Evolutionary conservation across 35 echinoderm and acorn worm species (phyloP), one percentile per base, ranked within the genome.

Genomic region (Acanthaster planci): DNA sequence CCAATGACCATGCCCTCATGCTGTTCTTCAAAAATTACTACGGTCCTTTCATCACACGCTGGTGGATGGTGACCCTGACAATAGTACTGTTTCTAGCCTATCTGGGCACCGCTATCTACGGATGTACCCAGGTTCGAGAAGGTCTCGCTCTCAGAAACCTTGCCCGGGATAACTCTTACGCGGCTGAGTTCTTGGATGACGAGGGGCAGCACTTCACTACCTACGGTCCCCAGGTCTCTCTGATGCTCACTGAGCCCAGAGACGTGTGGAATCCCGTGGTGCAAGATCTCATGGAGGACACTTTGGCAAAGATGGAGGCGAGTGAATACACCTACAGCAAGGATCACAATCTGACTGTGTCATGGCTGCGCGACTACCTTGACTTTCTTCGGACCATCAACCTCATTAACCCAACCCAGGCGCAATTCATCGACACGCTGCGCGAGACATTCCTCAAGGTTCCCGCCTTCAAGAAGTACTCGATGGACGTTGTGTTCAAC

Each of bases 21-120:
- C 38, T 34, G n/a, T 92, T 92, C 60, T 95, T 95, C 68, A 64
- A 55, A 31, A 60, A 95, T 23, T 40, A 81, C 58, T 95, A 64
- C 83, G 89, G 84, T 1, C 89, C 80, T 16, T 87, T 90, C 34
- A 82, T 94, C 31, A 90, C 83, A 8, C 21, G 60, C 15, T 37
- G 55, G 16, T 56, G 59, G 55, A 77, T 88, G 3, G 87, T 77
- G 55, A 64, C 52, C 2, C 1, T 91, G 0, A 76, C 72, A 5
- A 37, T 88, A n/a, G 27, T 88, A 16, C 12, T 67, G 12, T 95
- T 79, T 50, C 0, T 60, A 8, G 19, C 76, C 0, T 95, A 92
- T 51, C 35, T 92, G 0, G 86, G 78, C 8, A 30, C 79, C 2
- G 85, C 80, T 0, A 76, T 91, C 7, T 95, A 86, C 27, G 93